phyloP scores from a whole-genome alignment of 2,113 vertebrate species.

The Amazona guildingii region DNA sequence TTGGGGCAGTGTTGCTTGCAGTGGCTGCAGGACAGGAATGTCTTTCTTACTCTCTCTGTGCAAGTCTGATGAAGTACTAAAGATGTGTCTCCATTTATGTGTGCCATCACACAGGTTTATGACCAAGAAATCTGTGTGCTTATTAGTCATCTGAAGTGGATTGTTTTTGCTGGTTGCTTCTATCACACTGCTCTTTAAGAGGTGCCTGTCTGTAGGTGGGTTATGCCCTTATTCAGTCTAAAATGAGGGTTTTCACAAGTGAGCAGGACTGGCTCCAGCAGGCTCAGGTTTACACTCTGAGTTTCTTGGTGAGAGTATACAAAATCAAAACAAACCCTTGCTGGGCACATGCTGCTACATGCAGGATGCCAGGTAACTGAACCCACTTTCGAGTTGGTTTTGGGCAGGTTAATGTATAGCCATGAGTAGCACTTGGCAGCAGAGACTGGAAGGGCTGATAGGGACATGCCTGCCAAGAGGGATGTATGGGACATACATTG shows the following conservation, averaged over 20 bases:
- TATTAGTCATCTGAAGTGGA: background rate
- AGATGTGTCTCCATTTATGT: background rate
- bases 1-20: background rate
- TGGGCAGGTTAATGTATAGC: background rate
- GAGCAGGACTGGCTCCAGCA: background rate
- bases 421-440: background rate
- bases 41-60: rapidly evolving
- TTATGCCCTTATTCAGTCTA: background rate
- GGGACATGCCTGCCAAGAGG: background rate
- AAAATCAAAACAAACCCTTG: background rate
- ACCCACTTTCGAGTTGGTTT: background rate
- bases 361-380: background rate
- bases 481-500: rapidly evolving
- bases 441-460: background rate
- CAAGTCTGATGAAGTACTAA: background rate
- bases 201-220: background rate
- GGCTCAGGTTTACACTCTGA: background rate
- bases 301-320: background rate
- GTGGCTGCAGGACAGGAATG: background rate
- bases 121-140: background rate
- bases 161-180: background rate
- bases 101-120: background rate
- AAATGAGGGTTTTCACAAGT: background rate
- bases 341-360: background rate
- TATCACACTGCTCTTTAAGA: background rate